Evolutionary conservation across 2,888 invertebrate species (phyloP).

Genomic region (Steinernema carpocapsae): DNA sequence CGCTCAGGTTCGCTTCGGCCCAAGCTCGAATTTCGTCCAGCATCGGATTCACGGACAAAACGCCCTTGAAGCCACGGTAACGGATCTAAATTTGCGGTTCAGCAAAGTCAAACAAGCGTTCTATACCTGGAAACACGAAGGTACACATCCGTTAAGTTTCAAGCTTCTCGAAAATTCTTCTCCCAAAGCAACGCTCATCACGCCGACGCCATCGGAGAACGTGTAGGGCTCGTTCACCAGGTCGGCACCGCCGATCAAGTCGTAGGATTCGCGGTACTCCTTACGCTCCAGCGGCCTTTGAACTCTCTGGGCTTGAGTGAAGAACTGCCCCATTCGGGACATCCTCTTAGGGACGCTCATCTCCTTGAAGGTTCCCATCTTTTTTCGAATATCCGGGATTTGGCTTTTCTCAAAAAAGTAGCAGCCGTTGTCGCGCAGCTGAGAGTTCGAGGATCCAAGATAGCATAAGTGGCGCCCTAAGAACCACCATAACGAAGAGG

Average conservation of each 20-base stretch:
- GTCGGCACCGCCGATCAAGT: conserved; percentile 47
- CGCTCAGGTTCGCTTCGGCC: conserved; percentile 34
- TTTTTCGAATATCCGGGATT: conserved; percentile 44
- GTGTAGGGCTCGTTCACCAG: conserved; percentile 46
- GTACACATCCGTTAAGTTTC: conserved; percentile 53
- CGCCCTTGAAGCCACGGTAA: conserved; percentile 68
- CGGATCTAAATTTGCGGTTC: conserved; percentile 56
- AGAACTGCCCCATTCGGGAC: conserved; percentile 69
- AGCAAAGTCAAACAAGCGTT: neutral
- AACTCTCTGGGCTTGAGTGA: conserved; percentile 64
- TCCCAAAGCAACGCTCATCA: conserved; percentile 58
- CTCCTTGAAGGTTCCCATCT: conserved; percentile 56
- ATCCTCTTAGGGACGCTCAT: conserved; percentile 69
- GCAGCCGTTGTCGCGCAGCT: conserved; percentile 67
- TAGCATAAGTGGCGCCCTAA: conserved; percentile 58
- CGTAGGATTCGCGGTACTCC: conserved; percentile 39
- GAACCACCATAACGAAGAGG: conserved; percentile 13
- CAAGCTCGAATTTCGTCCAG: conserved; percentile 52
- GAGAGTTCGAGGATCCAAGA: conserved; percentile 67
- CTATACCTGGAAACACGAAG: conserved; percentile 55
- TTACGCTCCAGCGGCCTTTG: conserved; percentile 41
- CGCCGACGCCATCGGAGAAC: conserved; percentile 62
- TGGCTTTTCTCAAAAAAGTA: conserved; percentile 57
- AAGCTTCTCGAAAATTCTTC: conserved; percentile 48
- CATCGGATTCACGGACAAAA: conserved; percentile 61